Evolutionary conservation across 2,888 invertebrate genomes (phyloP), one percentile per base, ranked within the genome.

Genomic region (Luperina nickerlii): DNA sequence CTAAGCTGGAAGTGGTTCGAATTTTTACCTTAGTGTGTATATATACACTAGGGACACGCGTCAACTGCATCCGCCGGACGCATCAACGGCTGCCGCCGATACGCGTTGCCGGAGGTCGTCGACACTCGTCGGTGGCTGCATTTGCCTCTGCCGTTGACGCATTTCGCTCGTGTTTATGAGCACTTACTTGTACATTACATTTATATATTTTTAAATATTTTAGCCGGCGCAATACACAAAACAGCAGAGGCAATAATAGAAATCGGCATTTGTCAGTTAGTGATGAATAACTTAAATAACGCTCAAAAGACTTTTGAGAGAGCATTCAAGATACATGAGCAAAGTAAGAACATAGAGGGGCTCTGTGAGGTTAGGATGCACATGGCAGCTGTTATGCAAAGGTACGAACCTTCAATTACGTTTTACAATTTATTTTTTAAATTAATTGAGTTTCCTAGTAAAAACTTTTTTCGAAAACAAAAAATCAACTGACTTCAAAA

Each of bases 321-420:
- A 87, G 97, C 97, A 0, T 94, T 96, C 63, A 92, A 93, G 77
- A 96, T 97, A 57, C 93, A 97, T 78, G 90, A 91, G 20, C 90
- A 91, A 2, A 92, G 91, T 68, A 91, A 94, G 1, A 94, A 96
- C 76, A 88, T 95, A 1, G 93, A 94, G 79, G 97, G 97, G 1
- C 91, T 97, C 15, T 97, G 97, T 81, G 96, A 97, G 86, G 95
- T 96, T 0, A 95, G 94, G 89, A 97, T 97, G 94, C 97, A 97
- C 81, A 89, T 97, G 66, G 97, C 97, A 6, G 95, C 97, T 76
- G 97, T 97, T 0, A 96, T 97, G 94, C 95, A 97, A 89, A 96
- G 94, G 97, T 97, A 74, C 9, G 42, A 38, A 62, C 27, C 73
- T 70, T 76, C 27, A 63, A 18, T 68, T 32, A 67, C 3, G 6